phyloP scores from a whole-genome alignment of 2,888 invertebrate species.

The Euclidia mi region DNA sequence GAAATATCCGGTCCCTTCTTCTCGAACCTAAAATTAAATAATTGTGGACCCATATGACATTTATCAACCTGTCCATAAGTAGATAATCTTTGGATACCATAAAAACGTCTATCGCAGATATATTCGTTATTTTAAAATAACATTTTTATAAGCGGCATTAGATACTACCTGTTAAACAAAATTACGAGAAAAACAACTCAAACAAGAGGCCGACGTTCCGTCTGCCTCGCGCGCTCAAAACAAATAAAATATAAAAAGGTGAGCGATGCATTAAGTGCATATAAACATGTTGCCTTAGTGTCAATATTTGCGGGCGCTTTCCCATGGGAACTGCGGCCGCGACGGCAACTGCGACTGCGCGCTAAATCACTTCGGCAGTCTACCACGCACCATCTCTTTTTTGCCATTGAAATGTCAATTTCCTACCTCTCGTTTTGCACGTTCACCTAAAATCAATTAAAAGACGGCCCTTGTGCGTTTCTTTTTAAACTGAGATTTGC shows the following conservation, averaged over 20 bases:
- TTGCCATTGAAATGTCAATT: conserved; percentile 87
- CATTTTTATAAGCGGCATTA: conserved; percentile 77
- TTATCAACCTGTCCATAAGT: conserved; percentile 20
- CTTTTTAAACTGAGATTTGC: conserved; percentile 27
- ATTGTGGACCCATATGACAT: conserved; percentile 15
- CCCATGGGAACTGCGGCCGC: conserved; percentile 86
- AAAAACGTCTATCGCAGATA: conserved; percentile 38
- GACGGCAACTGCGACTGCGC: conserved; percentile 60
- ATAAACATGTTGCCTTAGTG: conserved; percentile 89
- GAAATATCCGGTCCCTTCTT: conserved; percentile 59
- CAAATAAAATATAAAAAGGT: conserved; percentile 89
- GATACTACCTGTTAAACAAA: conserved; percentile 85
- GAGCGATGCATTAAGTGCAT: conserved; percentile 89
- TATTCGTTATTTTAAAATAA: conserved; percentile 62
- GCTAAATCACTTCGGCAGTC: conserved; percentile 84
- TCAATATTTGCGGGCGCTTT: conserved; percentile 88
- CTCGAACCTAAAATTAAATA: conserved; percentile 41
- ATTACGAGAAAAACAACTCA: conserved; percentile 84
- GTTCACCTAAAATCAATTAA: conserved; percentile 76
- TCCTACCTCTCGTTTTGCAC: conserved; percentile 60
- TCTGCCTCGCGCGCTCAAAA: conserved; percentile 83
- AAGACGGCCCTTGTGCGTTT: conserved; percentile 55
- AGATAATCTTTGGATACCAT: conserved; percentile 14
- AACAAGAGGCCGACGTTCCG: conserved; percentile 83
- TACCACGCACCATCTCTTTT: conserved; percentile 76